Conservation (phyloP, 2,113 vertebrate genomes). For the Cheilinus undulatus region DNA sequence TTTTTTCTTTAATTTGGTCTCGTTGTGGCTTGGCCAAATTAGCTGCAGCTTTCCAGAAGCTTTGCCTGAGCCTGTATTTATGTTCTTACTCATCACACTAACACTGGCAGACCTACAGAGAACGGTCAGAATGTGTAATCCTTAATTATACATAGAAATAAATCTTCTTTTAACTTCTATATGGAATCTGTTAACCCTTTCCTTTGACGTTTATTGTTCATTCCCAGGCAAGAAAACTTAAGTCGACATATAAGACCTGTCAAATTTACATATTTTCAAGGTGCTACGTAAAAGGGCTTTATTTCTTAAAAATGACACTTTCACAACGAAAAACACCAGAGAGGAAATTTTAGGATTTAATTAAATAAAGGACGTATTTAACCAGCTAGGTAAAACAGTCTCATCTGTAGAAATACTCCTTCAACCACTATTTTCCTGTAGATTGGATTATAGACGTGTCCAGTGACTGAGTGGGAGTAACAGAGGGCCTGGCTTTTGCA, state of each 20-base stretch:
- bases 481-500: too few species aligned
- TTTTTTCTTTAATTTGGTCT: conserved; percentile 54
- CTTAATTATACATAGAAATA: conserved; percentile 2
- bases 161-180: not conserved
- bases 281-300: too few species aligned
- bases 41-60: conserved; percentile 40
- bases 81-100: conserved; percentile 43
- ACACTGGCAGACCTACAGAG: conserved; percentile 6
- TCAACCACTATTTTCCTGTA: too few species aligned
- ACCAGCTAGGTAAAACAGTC: too few species aligned
- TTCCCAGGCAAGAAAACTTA: not conserved
- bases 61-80: conserved; percentile 42
- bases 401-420: too few species aligned
- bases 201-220: not conserved
- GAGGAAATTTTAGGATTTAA: too few species aligned
- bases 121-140: not conserved
- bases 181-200: not conserved
- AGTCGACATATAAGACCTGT: not conserved
- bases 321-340: too few species aligned
- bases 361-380: too few species aligned
- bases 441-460: too few species aligned
- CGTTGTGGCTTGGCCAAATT: conserved; percentile 39
- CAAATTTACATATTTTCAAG: too few species aligned
- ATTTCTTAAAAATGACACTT: too few species aligned
- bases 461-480: too few species aligned